Conservation (phyloP, 2,888 invertebrate species). For the Heliconius ismenius region DNA sequence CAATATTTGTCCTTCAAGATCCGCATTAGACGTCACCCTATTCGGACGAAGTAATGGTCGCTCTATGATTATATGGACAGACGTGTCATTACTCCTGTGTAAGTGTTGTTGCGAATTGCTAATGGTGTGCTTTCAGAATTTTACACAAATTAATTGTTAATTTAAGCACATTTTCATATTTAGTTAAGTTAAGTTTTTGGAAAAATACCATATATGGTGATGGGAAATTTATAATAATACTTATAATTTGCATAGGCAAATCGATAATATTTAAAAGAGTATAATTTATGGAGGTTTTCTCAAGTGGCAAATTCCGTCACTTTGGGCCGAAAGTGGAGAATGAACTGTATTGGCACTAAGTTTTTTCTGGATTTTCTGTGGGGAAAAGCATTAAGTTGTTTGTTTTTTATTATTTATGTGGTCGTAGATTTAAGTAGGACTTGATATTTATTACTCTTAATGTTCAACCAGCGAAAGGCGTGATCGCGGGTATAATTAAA, state of each 20-base stretch:
- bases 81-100: conserved; percentile 80
- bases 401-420: background rate
- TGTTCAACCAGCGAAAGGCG: background rate
- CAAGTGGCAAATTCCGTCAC: too few relatives aligned
- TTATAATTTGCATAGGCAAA: background rate
- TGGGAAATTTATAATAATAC: background rate
- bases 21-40: conserved; percentile 51
- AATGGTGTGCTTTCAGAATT: conserved; percentile 74
- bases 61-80: conserved; percentile 83
- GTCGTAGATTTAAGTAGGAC: background rate
- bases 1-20: conserved; percentile 28
- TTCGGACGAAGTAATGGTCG: conserved; percentile 73
- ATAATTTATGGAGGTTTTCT: too few relatives aligned
- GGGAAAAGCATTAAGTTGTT: background rate
- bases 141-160: conserved; percentile 77
- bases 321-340: background rate
- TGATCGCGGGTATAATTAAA: too few relatives aligned
- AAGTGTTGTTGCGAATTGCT: conserved; percentile 81
- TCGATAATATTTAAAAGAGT: background rate
- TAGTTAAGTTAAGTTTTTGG: background rate
- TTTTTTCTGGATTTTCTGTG: background rate
- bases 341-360: background rate
- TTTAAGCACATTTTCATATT: conserved; percentile 48
- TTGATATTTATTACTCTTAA: background rate
- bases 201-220: background rate